Base-by-base conservation (phyloP, 2,113 vertebrate genomes). In the Osmerus eperlanus region DNA sequence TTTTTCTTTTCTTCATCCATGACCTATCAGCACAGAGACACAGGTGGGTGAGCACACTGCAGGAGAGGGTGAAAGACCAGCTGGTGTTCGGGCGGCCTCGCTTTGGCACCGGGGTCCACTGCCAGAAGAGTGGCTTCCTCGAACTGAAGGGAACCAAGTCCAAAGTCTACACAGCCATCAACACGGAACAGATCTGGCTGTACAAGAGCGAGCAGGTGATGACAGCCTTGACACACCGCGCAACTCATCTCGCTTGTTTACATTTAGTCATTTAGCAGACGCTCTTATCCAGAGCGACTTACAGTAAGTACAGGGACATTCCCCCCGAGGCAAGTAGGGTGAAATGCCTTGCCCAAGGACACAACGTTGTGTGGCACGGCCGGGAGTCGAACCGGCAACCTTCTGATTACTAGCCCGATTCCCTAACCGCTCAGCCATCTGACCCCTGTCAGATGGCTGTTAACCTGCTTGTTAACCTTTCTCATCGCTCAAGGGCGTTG, bases 121-220 rank as follows among this genome's bases (percentile, higher is more conserved):
- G 93, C 77, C 94, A 96, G 88, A 96, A 91, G 82, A 91, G 91
- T 0, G 96, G 97, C 11, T 82, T 60, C 64, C 85, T 99, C 58
- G 97, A 99, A 73, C 87, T 99, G 51, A 98, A 97, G 47, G 96
- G 96, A 54, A 94, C 93, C 71, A 99, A 99, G 75, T 94, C 95
- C 82, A 98, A 93, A 83, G 91, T 98, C 13, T 96, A 96, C 0
- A 89, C 92, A 2, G 93, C 93, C 69, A 91, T 99, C 83, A 93
- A 82, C 84, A 93, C 93, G 0, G 94, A 97, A 0, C 93, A 96
- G 88, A 91, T 99, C 87, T 98, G 97, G 84, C 80, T 99, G n/a
- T 94, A 98, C 91, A 99, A 99, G 91, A 98, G 90, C 0, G 95
- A 99, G 53, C 96, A 98, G 96, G 97, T 99, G 83, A 6, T 89